Base-by-base conservation (phyloP, 2,797 vertebrate species). In the Pseudocheirus occidentalis region DNA sequence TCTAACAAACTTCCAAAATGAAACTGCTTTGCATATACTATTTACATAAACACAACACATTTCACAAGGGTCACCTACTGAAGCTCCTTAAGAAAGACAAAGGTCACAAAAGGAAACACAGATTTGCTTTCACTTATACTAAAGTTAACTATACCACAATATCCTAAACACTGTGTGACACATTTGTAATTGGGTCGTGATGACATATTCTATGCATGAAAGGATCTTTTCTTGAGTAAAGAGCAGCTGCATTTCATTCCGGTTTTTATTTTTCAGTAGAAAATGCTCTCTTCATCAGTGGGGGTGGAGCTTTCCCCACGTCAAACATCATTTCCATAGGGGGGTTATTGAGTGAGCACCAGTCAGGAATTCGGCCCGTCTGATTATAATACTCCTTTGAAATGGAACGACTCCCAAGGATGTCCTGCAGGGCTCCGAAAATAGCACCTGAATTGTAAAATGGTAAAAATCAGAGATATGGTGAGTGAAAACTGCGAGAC, bases 311-410 rank as follows among this genome's bases (percentile, higher is more conserved):
- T 98, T 99, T 99, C 0, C 99, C 99, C 0, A 99, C 98, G 92
- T 99, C 99, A 94, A 99, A 99, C 97, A 99, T 98, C 89, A 99
- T 99, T 97, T 99, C 99, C 6, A 99, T 98, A 0, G 99, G 99
- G 18, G 99, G 99, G n/a, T 99, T 99, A 97, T 99, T 99, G 94
- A 99, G 98, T 97, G 99, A 99, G 98, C 99, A 99, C 99, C 99
- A 99, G 98, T 99, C 99, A 0, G 99, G 99, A 92, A 99, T 99
- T 89, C 99, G 99, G 4, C 99, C 99, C 0, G 99, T 99, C 98
- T 99, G 99, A 98, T 98, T 99, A 97, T 99, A 99, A 98, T 99
- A 99, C 28, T 99, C 99, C 93, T 99, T 99, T n/a, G 99, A 99
- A 96, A 99, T 99, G 0, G 99, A 99, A 5, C 99, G 98, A 98